Evolutionary conservation across 2,113 vertebrate genomes (phyloP).

Genomic region (Parus major): DNA sequence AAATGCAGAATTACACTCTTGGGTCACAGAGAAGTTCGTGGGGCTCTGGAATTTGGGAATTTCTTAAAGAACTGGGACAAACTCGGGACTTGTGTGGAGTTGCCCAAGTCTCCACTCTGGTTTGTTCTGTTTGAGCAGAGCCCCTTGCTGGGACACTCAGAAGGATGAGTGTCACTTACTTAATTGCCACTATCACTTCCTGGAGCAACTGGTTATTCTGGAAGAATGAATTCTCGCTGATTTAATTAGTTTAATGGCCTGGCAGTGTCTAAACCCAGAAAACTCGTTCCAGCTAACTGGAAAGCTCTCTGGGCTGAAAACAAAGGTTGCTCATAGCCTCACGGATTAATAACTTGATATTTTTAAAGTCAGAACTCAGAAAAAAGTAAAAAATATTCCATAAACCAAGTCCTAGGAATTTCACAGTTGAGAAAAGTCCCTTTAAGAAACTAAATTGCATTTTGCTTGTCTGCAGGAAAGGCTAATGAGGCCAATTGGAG

Average conservation of each 20-base stretch:
- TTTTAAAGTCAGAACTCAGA: slow-evolving; percentile 12
- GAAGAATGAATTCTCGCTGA: slow-evolving; percentile 12
- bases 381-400: neutral
- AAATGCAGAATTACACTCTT: neutral
- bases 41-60: neutral
- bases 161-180: neutral
- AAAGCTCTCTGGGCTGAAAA: slow-evolving; percentile 11
- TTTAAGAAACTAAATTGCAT: slow-evolving; percentile 40
- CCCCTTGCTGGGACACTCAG: neutral
- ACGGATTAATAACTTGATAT: slow-evolving; percentile 21
- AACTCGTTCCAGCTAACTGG: slow-evolving; percentile 5
- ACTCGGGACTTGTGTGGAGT: accelerated
- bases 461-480: neutral
- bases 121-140: neutral
- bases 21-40: neutral
- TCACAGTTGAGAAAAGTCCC: slow-evolving; percentile 37
- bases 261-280: slow-evolving; percentile 37
- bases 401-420: slow-evolving; percentile 1
- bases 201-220: slow-evolving; percentile 50
- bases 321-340: slow-evolving; percentile 34
- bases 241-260: slow-evolving; percentile 59
- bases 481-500: slow-evolving; percentile 38
- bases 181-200: neutral
- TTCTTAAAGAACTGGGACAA: neutral
- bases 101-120: neutral